Evolutionary conservation across 2,797 vertebrate species (phyloP), one percentile per base, ranked within the genome.

Genomic region (Sebastes jordani): DNA sequence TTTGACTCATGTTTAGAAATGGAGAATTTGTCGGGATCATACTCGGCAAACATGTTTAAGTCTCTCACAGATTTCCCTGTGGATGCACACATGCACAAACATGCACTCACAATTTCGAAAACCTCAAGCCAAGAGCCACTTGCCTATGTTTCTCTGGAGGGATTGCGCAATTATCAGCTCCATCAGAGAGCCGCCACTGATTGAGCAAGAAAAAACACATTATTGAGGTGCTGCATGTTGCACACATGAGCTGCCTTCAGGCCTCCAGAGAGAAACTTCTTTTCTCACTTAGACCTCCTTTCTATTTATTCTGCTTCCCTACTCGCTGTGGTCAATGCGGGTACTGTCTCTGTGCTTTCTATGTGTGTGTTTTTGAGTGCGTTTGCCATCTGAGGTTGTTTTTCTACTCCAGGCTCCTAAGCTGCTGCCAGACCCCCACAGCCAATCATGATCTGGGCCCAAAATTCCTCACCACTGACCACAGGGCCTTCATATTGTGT

Each of bases 401-500:
- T 92, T 92, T 90, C 85, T 81, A 74, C 69, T 87, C 75, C 88
- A 69, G 80, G 74, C 74, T 81, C 67, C 59, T 69, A 80, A 83
- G 59, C 77, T 71, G 77, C 87, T 86, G 90, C 85, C 91, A 94
- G 86, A 82, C 59, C 87, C 78, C 65, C 63, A 68, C 84, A 85
- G 88, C 84, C 84, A 89, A 86, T 81, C 80, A 74, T 75, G 73
- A 80, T 78, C 79, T 65, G 25, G 60, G 78, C 78, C 89, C 78
- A 84, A 90, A 93, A 92, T 93, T 89, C 85, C 91, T 88, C 88
- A 87, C 83, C 78, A 83, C 83, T 93, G 89, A 91, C 88, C 82
- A 74, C 55, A 52, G 46, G 32, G 42, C 74, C 72, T 78, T 69
- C 70, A 79, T 38, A 38, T 38, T 70, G 75, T 80, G 71, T 55